Percentiles rank a stretch among this genome's conserved stretches.
phyloP scores from a whole-genome alignment of 2,797 vertebrate species.

The Takifugu rubripes region DNA sequence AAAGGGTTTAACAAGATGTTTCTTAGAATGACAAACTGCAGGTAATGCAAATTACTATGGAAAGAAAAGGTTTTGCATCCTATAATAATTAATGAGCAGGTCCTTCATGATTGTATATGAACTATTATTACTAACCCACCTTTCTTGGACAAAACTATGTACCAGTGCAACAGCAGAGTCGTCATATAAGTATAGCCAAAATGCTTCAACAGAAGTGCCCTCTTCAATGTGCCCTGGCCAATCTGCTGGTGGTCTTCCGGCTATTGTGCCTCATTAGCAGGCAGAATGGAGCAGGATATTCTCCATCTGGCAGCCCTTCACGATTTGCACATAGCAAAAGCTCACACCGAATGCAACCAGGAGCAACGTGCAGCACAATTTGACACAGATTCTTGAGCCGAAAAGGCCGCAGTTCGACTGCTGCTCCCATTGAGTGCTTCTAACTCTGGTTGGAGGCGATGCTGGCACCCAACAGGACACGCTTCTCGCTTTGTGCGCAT shows the following conservation, averaged over 20 bases:
- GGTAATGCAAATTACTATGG: slow-evolving; percentile 1
- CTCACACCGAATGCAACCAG: slow-evolving; percentile 6
- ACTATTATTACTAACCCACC: too few relatives aligned
- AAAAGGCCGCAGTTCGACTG: slow-evolving; percentile 4
- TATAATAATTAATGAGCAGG: too few relatives aligned
- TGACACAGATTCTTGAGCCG: too few relatives aligned
- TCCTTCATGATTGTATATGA: too few relatives aligned
- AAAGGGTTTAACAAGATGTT: slow-evolving; percentile 3
- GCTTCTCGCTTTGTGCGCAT: slow-evolving; percentile 15
- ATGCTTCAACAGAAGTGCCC: slow-evolving; percentile 18
- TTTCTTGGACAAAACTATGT: not conserved
- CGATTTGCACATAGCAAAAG: slow-evolving; percentile 6
- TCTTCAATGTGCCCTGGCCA: slow-evolving; percentile 31
- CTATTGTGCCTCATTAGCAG: slow-evolving; percentile 55
- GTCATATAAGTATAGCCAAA: not conserved
- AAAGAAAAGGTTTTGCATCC: too few relatives aligned
- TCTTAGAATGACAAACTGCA: not conserved
- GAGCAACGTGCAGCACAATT: not conserved
- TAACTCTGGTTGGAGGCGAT: slow-evolving; percentile 13
- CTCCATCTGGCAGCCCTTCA: slow-evolving; percentile 64
- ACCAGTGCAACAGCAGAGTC: not conserved
- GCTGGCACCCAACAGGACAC: slow-evolving; percentile 8
- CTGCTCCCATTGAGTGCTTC: slow-evolving; percentile 24
- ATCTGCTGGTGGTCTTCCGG: slow-evolving; percentile 57
- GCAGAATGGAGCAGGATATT: slow-evolving; percentile 40